phyloP scores from a whole-genome alignment of 2,888 invertebrate genomes.

The Chloromyia formosa region DNA sequence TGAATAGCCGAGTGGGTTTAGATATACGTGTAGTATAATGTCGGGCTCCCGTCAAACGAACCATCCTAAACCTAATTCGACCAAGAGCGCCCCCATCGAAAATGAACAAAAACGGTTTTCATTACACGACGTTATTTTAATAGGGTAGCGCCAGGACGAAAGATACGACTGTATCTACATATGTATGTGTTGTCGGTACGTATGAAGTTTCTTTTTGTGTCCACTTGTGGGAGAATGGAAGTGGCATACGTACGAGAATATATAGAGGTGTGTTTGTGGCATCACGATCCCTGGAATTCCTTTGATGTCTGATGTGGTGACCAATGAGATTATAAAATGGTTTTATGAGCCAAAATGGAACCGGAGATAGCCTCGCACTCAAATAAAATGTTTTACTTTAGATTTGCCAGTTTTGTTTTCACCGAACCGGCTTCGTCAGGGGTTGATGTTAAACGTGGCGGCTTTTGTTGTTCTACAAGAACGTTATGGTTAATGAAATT shows the following conservation, averaged over 20 bases:
- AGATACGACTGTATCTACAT: too few species aligned
- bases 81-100: constrained; percentile 27
- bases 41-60: constrained; percentile 13
- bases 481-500: constrained; percentile 42
- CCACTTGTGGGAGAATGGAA: background rate
- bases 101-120: constrained; percentile 42
- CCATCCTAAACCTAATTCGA: constrained; percentile 35
- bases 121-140: constrained; percentile 47
- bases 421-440: background rate
- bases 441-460: background rate
- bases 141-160: constrained; percentile 26
- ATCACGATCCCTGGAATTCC: constrained; percentile 48
- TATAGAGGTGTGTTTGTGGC: constrained; percentile 43
- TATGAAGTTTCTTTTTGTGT: background rate
- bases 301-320: constrained; percentile 50
- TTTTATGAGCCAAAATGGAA: constrained; percentile 20
- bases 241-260: constrained; percentile 31
- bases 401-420: constrained; percentile 38
- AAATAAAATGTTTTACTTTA: constrained; percentile 36
- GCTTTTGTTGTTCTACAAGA: constrained; percentile 21
- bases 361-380: constrained; percentile 33
- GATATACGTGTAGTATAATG: too few species aligned
- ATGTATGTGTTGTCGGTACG: background rate
- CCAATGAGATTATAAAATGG: constrained; percentile 48
- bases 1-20: background rate